A percentile compares a stretch with the other conserved stretches of the same genome.
Evolutionary conservation across 2,797 vertebrate species (phyloP).

Genomic region (Tarsius wallacei): DNA sequence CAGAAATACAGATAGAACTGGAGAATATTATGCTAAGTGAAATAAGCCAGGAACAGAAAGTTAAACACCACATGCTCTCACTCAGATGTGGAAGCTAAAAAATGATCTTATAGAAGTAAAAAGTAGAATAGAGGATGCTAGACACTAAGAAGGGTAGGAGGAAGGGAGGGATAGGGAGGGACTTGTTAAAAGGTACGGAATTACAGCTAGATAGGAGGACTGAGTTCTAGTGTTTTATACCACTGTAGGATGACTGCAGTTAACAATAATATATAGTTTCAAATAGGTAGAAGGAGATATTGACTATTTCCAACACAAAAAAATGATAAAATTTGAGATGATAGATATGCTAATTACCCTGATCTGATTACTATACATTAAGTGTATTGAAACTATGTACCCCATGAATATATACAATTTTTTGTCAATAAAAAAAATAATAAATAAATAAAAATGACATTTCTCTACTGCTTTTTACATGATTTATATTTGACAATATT

Average conservation of each 20-base stretch:
- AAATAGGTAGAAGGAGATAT: not conserved
- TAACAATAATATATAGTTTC: not conserved
- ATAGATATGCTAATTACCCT: not conserved
- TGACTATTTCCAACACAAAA: not conserved
- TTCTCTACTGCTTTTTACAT: not conserved
- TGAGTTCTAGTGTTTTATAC: not conserved
- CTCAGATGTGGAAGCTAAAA: not conserved
- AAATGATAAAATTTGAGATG: not conserved
- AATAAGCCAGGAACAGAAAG: not conserved
- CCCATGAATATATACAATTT: not conserved
- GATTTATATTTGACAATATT: slow-evolving; percentile 31
- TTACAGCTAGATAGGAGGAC: not conserved
- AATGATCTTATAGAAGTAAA: not conserved
- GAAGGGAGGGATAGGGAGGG: not conserved
- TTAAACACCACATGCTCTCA: not conserved
- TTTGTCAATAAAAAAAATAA: not conserved
- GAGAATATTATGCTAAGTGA: not conserved
- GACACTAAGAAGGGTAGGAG: not conserved
- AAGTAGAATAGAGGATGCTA: not conserved
- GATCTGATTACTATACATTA: not conserved
- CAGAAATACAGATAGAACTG: not conserved
- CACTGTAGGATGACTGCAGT: not conserved
- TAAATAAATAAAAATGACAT: not conserved
- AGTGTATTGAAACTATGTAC: not conserved
- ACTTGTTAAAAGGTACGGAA: not conserved